Evolutionary conservation across 2,888 invertebrate species (phyloP).

Genomic region (Ephialtes manifestator): DNA sequence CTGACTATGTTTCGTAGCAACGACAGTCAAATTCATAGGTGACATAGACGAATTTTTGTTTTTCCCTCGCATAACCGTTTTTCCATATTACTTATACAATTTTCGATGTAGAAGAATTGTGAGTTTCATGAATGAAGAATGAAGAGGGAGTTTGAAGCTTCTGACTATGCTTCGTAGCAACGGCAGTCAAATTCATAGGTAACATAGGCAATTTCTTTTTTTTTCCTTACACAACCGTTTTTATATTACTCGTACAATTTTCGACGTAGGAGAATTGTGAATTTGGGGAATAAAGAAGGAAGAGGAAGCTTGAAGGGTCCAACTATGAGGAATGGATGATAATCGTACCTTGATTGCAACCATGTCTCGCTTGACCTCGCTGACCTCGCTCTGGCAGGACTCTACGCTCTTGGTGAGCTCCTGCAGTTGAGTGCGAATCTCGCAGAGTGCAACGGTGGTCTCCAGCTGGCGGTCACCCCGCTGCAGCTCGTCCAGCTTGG

Average conservation of each 20-base stretch:
- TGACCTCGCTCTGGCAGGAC: constrained; percentile 97
- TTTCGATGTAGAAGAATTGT: too few relatives aligned
- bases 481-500: constrained; percentile 97
- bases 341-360: constrained; percentile 92
- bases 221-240: background rate
- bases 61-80: too few relatives aligned
- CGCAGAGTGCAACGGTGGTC: constrained; percentile 97
- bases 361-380: constrained; percentile 97
- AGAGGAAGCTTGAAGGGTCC: background rate
- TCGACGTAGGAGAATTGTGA: background rate
- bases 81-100: too few relatives aligned
- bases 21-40: too few relatives aligned
- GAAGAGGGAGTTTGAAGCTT: too few relatives aligned
- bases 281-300: background rate
- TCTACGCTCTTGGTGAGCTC: constrained; percentile 97
- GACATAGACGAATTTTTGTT: too few relatives aligned
- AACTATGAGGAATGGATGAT: constrained; percentile 23
- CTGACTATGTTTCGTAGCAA: too few relatives aligned
- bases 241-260: background rate
- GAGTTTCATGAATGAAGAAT: too few relatives aligned
- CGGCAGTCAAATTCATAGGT: constrained; percentile 35
- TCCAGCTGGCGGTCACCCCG: constrained; percentile 95
- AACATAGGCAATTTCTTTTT: background rate
- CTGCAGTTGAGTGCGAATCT: constrained; percentile 96
- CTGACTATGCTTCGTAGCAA: constrained; percentile 86